phyloP scores from a whole-genome alignment of 1,140 invertebrate species.

The Brevipalpus yothersi region DNA sequence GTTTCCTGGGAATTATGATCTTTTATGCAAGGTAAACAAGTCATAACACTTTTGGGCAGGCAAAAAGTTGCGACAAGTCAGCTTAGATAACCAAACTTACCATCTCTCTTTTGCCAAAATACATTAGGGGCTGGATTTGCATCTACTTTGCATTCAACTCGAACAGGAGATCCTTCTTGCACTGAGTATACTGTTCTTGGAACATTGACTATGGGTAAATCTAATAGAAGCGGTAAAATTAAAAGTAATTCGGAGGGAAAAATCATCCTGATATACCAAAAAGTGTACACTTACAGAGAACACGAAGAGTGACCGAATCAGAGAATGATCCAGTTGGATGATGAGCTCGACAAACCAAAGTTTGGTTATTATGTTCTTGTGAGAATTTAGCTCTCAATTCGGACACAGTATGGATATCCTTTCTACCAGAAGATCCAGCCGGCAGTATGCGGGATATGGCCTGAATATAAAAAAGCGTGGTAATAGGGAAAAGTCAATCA shows the following conservation, averaged over 20 bases:
- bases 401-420: neutral
- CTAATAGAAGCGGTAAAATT: neutral
- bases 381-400: neutral
- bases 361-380: neutral
- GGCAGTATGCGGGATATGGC: neutral
- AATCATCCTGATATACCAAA: neutral
- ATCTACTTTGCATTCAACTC: constrained; percentile 6
- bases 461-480: neutral
- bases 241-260: neutral
- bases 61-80: no score
- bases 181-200: neutral
- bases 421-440: neutral
- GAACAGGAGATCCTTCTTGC: neutral
- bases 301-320: neutral
- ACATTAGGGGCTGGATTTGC: constrained; percentile 6
- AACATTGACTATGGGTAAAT: constrained; percentile 1
- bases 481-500: no score
- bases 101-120: neutral
- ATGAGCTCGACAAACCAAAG: neutral
- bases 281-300: constrained; percentile 2
- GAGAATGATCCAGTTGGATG: neutral
- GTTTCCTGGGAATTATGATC: no score
- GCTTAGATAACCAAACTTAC: no score
- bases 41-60: no score
- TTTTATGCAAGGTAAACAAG: no score